Percentiles rank a stretch among this genome's conserved stretches.
These are phyloP conservation scores for Lichenostomus cassidix DNA, from an alignment of 2,113 vertebrate species.

Conservation along the genomic window DNA sequence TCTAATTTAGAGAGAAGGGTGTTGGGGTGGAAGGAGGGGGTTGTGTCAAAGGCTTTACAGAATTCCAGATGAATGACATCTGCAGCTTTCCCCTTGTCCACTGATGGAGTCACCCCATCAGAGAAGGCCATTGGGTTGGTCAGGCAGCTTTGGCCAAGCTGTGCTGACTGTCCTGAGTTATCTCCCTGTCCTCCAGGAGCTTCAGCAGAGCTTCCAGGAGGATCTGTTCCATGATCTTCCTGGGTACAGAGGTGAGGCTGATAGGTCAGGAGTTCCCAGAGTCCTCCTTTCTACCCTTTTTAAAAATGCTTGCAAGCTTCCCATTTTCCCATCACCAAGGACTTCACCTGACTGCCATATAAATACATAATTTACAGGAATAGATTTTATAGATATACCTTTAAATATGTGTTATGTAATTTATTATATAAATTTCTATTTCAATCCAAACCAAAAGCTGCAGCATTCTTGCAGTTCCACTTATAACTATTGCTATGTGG, in stretches of 20 bases:
- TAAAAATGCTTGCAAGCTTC: neutral
- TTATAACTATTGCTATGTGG: neutral
- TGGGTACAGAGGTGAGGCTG: neutral
- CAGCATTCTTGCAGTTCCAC: neutral
- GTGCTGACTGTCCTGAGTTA: neutral
- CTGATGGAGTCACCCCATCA: neutral
- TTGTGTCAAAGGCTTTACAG: neutral
- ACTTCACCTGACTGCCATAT: neutral
- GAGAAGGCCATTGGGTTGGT: neutral
- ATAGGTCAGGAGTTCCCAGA: neutral
- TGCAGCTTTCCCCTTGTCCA: neutral
- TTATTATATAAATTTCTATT: conserved; percentile 1
- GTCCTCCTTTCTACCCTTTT: neutral
- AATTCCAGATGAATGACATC: neutral
- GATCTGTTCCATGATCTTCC: neutral
- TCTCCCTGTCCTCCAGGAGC: neutral
- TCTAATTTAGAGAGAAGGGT: neutral
- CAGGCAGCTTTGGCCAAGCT: neutral
- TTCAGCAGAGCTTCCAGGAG: neutral
- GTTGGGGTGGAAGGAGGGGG: neutral
- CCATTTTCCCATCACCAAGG: neutral
- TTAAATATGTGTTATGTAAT: neutral
- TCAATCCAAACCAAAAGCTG: neutral
- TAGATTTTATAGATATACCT: neutral
- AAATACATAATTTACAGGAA: neutral